A percentile compares a stretch with the other conserved stretches of the same genome.
phyloP scores from a whole-genome alignment of 1,140 invertebrate species.

The Drosophila mauritiana region DNA sequence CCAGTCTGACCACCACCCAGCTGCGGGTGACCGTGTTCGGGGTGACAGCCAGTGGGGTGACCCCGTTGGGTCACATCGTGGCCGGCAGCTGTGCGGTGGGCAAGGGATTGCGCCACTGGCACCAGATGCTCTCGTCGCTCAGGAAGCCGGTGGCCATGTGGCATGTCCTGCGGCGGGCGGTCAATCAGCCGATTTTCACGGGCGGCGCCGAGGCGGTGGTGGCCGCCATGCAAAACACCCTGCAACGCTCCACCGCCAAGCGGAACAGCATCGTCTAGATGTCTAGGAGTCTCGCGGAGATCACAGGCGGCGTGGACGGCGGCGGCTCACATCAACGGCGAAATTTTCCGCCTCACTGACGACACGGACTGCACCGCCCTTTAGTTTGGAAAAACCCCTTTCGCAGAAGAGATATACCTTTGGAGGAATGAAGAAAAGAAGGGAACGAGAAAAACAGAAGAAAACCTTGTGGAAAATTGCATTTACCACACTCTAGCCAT shows the following conservation, averaged over 20 bases:
- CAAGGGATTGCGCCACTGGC: constrained; percentile 91
- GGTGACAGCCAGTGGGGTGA: constrained; percentile 86
- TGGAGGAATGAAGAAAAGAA: neutral
- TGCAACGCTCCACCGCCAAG: constrained; percentile 68
- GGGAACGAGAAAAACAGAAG: neutral
- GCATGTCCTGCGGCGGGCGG: constrained; percentile 89
- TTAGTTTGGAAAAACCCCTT: constrained; percentile 28
- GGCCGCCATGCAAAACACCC: constrained; percentile 76
- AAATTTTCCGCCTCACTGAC: constrained; percentile 20
- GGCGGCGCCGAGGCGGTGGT: constrained; percentile 78
- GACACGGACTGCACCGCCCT: constrained; percentile 10
- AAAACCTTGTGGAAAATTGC: constrained; percentile 53
- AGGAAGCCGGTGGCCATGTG: constrained; percentile 94
- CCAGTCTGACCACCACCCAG: constrained; percentile 88
- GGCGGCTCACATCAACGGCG: neutral
- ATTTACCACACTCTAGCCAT: constrained; percentile 55
- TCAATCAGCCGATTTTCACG: constrained; percentile 76
- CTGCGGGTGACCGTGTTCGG: constrained; percentile 89
- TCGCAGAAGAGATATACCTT: neutral
- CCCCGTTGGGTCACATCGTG: constrained; percentile 90
- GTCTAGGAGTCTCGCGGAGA: neutral
- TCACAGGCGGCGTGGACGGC: neutral
- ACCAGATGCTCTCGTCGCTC: constrained; percentile 92
- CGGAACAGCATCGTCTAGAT: constrained; percentile 74
- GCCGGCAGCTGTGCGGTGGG: constrained; percentile 89